phyloP scores from a whole-genome alignment of 2,113 vertebrate genomes.

The Ptilonorhynchus violaceus region DNA sequence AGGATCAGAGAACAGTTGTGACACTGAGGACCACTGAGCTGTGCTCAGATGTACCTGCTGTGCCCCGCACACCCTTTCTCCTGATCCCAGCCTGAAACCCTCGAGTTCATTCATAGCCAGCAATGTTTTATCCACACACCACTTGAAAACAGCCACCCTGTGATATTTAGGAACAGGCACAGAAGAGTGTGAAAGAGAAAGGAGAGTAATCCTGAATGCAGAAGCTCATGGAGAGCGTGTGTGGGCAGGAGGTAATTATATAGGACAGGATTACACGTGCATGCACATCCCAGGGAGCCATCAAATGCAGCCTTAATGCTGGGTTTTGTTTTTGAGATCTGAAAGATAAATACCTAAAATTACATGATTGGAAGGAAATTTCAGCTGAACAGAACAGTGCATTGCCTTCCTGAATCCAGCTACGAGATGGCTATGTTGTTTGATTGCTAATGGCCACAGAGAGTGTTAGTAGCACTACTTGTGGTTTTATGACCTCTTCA shows the following conservation, averaged over 20 bases:
- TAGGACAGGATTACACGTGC: not conserved
- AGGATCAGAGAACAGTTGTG: not conserved
- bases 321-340: not conserved
- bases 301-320: not conserved
- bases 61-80: not conserved
- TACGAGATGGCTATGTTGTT: rapidly evolving
- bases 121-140: constrained; percentile 30
- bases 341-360: not conserved
- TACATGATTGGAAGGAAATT: not conserved
- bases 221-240: not conserved
- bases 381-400: not conserved
- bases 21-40: rapidly evolving
- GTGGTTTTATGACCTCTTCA: not conserved
- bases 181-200: not conserved
- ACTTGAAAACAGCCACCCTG: not conserved
- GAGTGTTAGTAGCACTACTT: rapidly evolving
- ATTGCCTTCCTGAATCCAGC: not conserved
- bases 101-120: not conserved
- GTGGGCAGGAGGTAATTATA: constrained; percentile 53
- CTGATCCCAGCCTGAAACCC: not conserved
- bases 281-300: not conserved
- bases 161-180: not conserved
- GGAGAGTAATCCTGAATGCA: not conserved
- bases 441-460: not conserved
- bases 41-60: not conserved